Evolutionary conservation across 2,888 invertebrate genomes (phyloP), one percentile per base, ranked within the genome.

Genomic region (Calliopum simillimum): DNA sequence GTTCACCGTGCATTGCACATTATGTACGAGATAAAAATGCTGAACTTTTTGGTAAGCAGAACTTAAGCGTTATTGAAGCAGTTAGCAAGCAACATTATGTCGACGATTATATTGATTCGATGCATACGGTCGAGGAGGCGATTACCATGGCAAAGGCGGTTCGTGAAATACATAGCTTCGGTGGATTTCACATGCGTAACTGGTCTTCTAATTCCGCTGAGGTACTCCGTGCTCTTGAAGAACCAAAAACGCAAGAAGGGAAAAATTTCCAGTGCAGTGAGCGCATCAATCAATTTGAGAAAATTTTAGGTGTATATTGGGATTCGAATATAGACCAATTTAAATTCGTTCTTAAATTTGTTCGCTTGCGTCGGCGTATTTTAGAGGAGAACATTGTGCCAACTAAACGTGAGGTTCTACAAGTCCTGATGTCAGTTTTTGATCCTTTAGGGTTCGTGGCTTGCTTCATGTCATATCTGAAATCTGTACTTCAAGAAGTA

Each of bases 21-120:
- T 71, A 65, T 46, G 43, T 70, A 3, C 46, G 70, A 3, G 53
- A 70, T 33, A 61, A 69, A 62, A 62, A 62, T 19, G 55, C 47
- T 5, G 64, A 70, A 19, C 59, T 41, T 13, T 71, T 66, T 33
- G n/a, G 61, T 53, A 13, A 67, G 19, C 33, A 55, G 43, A 76
- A 69, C 65, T 79, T 78, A 4, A 53, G 71, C 19, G 79, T 79
- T 0, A 76, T 73, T 0, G 53, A 73, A n/a, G 77, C 79, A 1
- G 76, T 82, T 19, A 68, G 76, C 55, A 33, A 68, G 58, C 65
- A 66, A 53, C 68, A 73, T 65, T 73, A 69, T 53, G 71, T 73
- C 3, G 71, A 69, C 8, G 70, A 72, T 56, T 23, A 68, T 6
- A 51, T 72, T 12, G 46, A 70, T 19, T 72, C n/a, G n/a, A n/a